Conservation (phyloP, 1,140 invertebrate species). For the Meteorus sp. region DNA sequence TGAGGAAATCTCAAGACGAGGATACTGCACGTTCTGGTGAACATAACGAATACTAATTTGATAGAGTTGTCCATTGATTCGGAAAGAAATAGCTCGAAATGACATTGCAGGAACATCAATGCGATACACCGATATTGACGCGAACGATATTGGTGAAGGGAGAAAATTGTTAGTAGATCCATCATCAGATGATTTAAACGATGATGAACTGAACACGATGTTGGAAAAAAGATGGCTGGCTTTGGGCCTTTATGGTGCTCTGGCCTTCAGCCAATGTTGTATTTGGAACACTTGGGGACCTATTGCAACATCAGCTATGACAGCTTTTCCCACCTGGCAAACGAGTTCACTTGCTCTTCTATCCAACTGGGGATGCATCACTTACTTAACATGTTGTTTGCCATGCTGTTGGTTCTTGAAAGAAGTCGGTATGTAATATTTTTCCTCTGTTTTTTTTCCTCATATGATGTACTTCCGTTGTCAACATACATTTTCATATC, state of each 20-base stretch:
- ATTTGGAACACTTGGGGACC: constrained; percentile 64
- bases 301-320: constrained; percentile 53
- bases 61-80: no score
- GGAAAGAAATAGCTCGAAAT: no score
- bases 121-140: not conserved
- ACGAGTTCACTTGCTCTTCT: constrained; percentile 56
- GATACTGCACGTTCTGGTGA: no score
- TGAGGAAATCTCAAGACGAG: no score
- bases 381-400: constrained; percentile 52
- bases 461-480: not conserved
- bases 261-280: constrained; percentile 37
- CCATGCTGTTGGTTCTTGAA: constrained; percentile 57
- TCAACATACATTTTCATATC: constrained; percentile 7
- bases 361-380: constrained; percentile 61
- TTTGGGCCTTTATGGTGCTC: constrained; percentile 35
- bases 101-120: not conserved
- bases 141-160: not conserved
- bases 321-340: constrained; percentile 57
- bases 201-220: not conserved
- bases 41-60: no score
- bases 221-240: constrained; percentile 37
- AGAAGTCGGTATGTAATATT: constrained; percentile 38
- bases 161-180: not conserved
- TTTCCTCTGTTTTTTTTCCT: not conserved
- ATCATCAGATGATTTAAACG: not conserved